Evolutionary conservation across 2,797 vertebrate species (phyloP).

Genomic region (Tragopan temminckii): DNA sequence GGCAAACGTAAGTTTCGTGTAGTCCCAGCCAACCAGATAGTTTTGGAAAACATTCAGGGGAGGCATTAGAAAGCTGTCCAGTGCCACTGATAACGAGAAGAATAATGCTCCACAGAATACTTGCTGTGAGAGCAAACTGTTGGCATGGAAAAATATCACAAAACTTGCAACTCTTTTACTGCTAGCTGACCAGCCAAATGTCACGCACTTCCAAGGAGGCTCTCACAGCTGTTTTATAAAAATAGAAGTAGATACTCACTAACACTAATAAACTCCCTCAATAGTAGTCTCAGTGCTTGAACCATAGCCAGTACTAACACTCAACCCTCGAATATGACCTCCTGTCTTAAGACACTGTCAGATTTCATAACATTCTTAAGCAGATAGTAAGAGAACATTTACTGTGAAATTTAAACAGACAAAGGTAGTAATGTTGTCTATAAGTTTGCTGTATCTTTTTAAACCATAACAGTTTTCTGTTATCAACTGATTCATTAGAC

Average conservation of each 20-base stretch:
- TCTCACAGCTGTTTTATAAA: background rate
- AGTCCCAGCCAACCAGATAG: background rate
- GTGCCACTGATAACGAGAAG: conserved; percentile 2
- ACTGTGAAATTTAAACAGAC: background rate
- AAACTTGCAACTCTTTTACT: conserved; percentile 8
- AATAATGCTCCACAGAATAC: background rate
- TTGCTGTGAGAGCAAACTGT: background rate
- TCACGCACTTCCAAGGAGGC: background rate
- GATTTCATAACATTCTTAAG: background rate
- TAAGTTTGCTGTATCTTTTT: background rate
- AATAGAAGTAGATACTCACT: background rate
- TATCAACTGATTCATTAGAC: background rate
- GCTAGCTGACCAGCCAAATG: conserved; percentile 14
- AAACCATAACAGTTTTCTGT: background rate
- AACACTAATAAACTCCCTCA: background rate
- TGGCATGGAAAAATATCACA: conserved; percentile 20
- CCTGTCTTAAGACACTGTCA: background rate
- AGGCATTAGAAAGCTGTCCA: conserved; percentile 43
- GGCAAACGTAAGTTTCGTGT: background rate
- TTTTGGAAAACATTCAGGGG: conserved; percentile 28
- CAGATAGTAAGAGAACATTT: background rate
- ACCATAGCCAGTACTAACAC: background rate
- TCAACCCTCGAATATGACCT: background rate
- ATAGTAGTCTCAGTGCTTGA: background rate
- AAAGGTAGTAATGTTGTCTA: background rate